Conservation (phyloP, 2,113 vertebrate species). For the Pristiophorus japonicus region DNA sequence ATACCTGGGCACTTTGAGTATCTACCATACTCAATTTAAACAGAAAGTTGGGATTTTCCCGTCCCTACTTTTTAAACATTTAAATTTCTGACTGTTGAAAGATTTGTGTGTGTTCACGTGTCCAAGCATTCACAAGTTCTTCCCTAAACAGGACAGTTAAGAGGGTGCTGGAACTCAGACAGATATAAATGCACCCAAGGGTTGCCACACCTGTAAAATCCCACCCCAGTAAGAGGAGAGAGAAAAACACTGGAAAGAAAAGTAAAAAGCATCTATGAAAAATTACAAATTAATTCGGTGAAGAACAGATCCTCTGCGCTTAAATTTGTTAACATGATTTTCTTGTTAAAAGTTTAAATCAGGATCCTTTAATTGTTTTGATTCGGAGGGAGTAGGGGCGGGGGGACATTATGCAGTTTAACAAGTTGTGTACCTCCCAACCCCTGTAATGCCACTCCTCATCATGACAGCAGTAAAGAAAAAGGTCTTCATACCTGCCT, state of each 20-base stretch:
- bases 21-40: not conserved
- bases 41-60: not conserved
- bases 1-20: not conserved
- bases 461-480: slow-evolving; percentile 75
- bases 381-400: slow-evolving; percentile 38
- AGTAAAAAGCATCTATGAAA: not conserved
- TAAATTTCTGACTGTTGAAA: not conserved
- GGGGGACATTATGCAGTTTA: slow-evolving; percentile 34
- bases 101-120: not conserved
- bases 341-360: not conserved
- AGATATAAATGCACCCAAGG: slow-evolving; percentile 55
- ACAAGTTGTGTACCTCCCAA: slow-evolving; percentile 28
- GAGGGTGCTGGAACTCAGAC: not conserved
- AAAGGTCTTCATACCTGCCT: slow-evolving; percentile 84
- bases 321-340: not conserved
- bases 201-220: slow-evolving; percentile 46
- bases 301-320: not conserved
- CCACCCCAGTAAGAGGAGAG: slow-evolving; percentile 42
- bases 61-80: not conserved
- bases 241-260: not conserved
- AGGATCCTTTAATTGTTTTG: not conserved
- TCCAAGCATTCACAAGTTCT: not conserved
- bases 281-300: not conserved
- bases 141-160: not conserved
- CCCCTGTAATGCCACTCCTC: slow-evolving; percentile 57